Evolutionary conservation across 1,140 invertebrate genomes (phyloP).

Genomic region (Rhagoletis pomonella): DNA sequence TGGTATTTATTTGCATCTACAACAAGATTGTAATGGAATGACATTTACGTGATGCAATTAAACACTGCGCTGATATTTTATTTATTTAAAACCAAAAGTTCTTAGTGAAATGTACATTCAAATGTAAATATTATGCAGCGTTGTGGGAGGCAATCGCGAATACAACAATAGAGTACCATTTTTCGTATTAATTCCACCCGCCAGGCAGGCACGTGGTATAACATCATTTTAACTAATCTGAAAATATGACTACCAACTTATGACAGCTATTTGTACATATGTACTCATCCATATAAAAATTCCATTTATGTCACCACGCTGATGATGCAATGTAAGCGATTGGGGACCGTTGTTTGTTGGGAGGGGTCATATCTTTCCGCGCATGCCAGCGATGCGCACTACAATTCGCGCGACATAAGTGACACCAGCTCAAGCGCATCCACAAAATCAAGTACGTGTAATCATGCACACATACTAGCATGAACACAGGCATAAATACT

Average conservation of each 20-base stretch:
- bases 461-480: neutral
- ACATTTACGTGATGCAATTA: no score
- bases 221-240: conserved; percentile 31
- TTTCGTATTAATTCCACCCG: neutral
- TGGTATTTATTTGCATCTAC: no score
- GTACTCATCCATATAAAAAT: conserved; percentile 10
- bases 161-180: neutral
- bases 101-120: no score
- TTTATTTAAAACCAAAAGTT: no score
- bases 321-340: conserved; percentile 9
- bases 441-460: neutral
- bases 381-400: neutral
- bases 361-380: neutral
- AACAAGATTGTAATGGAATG: no score
- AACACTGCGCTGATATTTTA: no score
- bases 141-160: no score
- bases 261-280: conserved; percentile 12
- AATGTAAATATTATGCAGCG: no score
- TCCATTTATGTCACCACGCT: conserved; percentile 20
- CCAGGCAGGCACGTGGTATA: conserved; percentile 13
- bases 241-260: conserved; percentile 39
- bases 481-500: neutral
- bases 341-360: neutral
- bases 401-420: conserved; percentile 14
- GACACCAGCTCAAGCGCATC: neutral